Percentiles rank a stretch among this genome's conserved stretches.
Evolutionary conservation across 2,113 vertebrate genomes (phyloP).

Genomic region (Tonatia bakeri): DNA sequence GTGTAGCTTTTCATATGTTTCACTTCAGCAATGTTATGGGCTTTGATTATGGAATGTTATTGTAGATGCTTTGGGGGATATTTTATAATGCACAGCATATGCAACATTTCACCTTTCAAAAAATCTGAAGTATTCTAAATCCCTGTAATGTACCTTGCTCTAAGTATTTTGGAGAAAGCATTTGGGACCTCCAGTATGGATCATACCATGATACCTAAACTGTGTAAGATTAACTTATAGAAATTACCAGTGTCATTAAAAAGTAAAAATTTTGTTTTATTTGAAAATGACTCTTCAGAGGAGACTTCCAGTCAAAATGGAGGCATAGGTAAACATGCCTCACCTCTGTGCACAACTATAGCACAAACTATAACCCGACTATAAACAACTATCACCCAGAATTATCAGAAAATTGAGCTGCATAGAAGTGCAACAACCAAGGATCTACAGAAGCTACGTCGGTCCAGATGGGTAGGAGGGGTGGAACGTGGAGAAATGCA

Average conservation of each 20-base stretch:
- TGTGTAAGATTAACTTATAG: background rate
- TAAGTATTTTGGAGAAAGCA: background rate
- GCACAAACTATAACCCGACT: too few relatives aligned
- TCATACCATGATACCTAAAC: background rate
- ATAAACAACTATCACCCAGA: too few relatives aligned
- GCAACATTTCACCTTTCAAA: background rate
- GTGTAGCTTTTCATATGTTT: background rate
- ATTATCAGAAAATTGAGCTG: too few relatives aligned
- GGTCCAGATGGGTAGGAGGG: too few relatives aligned
- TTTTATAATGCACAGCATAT: background rate
- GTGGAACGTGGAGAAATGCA: too few relatives aligned
- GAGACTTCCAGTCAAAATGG: too few relatives aligned
- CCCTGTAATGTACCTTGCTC: background rate
- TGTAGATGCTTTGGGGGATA: background rate
- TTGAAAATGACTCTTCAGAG: too few relatives aligned
- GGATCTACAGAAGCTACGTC: too few relatives aligned
- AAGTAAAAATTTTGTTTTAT: background rate
- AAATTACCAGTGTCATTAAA: background rate
- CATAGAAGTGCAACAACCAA: too few relatives aligned
- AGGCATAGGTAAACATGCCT: too few relatives aligned
- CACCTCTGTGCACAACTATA: too few relatives aligned
- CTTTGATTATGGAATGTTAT: background rate
- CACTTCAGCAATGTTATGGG: background rate
- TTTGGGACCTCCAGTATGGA: background rate
- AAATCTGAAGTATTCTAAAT: background rate